Percentiles rank a stretch among this genome's conserved stretches.
phyloP scores from a whole-genome alignment of 2,113 vertebrate genomes.

The Callipepla californica region DNA sequence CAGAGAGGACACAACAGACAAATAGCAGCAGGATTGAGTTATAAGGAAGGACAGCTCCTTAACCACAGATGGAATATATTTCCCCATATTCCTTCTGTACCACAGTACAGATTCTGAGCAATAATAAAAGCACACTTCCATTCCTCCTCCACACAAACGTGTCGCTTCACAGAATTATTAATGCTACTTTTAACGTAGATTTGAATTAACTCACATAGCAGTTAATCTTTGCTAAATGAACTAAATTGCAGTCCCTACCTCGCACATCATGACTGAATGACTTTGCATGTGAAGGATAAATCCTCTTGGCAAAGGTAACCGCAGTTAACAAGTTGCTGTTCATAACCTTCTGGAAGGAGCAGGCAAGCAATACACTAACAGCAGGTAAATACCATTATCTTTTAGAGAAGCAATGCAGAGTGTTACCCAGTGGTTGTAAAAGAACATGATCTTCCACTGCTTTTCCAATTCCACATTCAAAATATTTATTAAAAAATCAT shows the following conservation, averaged over 20 bases:
- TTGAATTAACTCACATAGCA: background rate
- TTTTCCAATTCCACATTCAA: background rate
- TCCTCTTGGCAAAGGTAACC: background rate
- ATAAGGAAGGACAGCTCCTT: constrained; percentile 72
- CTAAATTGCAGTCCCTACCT: background rate
- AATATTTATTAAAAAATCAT: background rate
- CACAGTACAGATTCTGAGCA: constrained; percentile 38
- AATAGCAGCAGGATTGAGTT: constrained; percentile 78
- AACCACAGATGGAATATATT: constrained; percentile 77
- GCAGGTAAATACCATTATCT: background rate
- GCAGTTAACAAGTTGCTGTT: constrained; percentile 15
- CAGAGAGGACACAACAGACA: constrained; percentile 71
- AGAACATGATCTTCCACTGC: background rate
- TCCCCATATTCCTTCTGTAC: constrained; percentile 67
- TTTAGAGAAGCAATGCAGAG: background rate
- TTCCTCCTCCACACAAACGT: constrained; percentile 19
- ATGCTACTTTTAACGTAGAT: background rate
- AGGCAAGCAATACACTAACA: background rate
- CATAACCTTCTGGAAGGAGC: background rate
- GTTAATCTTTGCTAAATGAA: constrained; percentile 19
- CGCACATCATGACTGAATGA: background rate
- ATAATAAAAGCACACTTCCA: constrained; percentile 46
- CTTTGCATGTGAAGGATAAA: background rate
- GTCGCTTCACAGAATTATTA: background rate
- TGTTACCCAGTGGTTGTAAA: background rate